phyloP scores from a whole-genome alignment of 2,113 vertebrate genomes.

The Puntigrus tetrazona region DNA sequence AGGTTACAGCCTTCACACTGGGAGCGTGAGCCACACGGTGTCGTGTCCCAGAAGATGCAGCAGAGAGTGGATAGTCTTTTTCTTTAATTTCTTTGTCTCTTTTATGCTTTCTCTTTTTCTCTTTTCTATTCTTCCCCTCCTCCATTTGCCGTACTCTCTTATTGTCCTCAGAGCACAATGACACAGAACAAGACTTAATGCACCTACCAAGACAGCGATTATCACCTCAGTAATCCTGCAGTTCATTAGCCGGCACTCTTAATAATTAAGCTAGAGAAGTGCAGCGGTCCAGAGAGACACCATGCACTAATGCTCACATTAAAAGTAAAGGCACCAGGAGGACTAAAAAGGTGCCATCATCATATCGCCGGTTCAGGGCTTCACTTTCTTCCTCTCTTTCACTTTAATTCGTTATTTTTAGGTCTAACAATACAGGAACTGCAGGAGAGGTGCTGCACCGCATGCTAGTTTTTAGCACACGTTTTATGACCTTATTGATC shows the following conservation, averaged over 20 bases:
- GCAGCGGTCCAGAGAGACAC: slow-evolving; percentile 60
- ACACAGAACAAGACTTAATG: slow-evolving; percentile 70
- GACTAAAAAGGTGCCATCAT: slow-evolving; percentile 57
- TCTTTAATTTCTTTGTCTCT: background rate
- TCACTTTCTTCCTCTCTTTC: background rate
- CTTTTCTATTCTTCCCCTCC: slow-evolving; percentile 1
- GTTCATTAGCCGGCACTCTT: slow-evolving; percentile 69
- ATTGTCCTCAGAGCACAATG: slow-evolving; percentile 55
- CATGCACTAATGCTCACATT: slow-evolving; percentile 66
- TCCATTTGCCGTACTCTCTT: background rate
- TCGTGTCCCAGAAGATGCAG: background rate
- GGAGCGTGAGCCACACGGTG: background rate
- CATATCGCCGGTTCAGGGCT: slow-evolving; percentile 16
- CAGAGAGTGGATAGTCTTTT: background rate
- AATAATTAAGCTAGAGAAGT: slow-evolving; percentile 70
- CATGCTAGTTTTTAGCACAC: slow-evolving; percentile 50
- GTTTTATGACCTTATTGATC: slow-evolving; percentile 58
- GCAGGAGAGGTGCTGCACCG: slow-evolving; percentile 21
- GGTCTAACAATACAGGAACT: background rate
- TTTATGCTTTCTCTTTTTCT: background rate
- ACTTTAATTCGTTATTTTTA: slow-evolving; percentile 23
- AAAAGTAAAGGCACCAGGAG: slow-evolving; percentile 62
- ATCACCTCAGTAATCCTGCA: slow-evolving; percentile 73
- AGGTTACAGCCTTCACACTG: slow-evolving; percentile 18
- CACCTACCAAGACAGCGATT: slow-evolving; percentile 69